Evolutionary conservation across 1,140 invertebrate species (phyloP), one percentile per base, ranked within the genome.

Genomic region (Sesamia nonagrioides): DNA sequence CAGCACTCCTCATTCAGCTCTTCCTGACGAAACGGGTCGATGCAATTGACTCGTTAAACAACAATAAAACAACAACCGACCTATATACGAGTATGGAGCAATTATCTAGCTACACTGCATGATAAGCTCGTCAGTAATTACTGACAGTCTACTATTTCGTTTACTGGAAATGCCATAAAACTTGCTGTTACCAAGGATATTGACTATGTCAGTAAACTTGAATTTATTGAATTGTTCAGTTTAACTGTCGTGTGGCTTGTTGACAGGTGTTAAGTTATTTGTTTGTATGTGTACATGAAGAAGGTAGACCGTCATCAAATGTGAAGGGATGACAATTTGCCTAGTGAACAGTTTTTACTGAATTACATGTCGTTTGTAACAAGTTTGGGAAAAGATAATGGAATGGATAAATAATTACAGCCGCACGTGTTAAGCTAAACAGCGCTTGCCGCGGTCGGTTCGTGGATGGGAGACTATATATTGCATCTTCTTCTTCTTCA

Each of bases 31-130:
- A 75, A 56, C 17, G 27, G 58, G 33, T 58, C 21, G 56, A 18
- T 61, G 42, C 72, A 75, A 75, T 75, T 61, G 21, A 35, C 35
- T 61, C 17, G 72, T 75, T 50, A 48, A 61, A 45, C 45, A 71
- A 60, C 72, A 74, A 74, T 74, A 74, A 74, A 74, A 37, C 27
- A 48, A 75, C 40, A 50, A 27, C n/a, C 72, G 72, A 61, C 56
- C 72, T 18, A 75, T 13, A 48, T 75, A 48, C 40, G 40, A 45
- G 45, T 45, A 74, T 21, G 42, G 35, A 60, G 6, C 21, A 71
- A 56, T 56, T 71, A 71, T 27, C 50, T 40, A 52, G n/a, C 37
- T 37, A 37, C 37, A 37, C 4, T 27, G 42, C 9, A 50, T 68
- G 63, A 68, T 48, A 68, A 68, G 9, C 7, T 11, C 17, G 63